Evolutionary conservation across 2,888 invertebrate species (phyloP).

Genomic region (Phlogophora meticulosa): DNA sequence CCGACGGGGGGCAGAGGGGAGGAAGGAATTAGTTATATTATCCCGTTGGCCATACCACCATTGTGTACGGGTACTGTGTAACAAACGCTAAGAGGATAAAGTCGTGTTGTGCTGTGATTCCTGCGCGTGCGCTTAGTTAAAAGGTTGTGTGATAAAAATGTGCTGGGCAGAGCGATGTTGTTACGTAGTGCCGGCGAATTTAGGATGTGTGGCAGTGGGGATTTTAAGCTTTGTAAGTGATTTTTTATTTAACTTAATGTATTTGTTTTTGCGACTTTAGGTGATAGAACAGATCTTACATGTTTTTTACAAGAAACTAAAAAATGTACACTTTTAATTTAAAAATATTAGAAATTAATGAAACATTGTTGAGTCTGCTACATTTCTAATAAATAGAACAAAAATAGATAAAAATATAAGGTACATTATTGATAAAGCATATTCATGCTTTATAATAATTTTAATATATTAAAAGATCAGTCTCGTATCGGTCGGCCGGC

Average conservation of each 20-base stretch:
- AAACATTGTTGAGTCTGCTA: no score
- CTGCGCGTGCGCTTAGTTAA: background rate
- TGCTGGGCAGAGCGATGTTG: conserved; percentile 61
- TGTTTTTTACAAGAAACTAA: no score
- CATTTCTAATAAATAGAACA: no score
- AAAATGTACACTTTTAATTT: no score
- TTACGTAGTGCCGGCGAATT: conserved; percentile 58
- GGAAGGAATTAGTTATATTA: conserved; percentile 27
- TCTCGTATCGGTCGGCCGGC: no score
- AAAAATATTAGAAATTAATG: no score
- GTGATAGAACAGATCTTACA: no score
- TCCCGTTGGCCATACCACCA: conserved; percentile 36
- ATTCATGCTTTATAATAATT: no score
- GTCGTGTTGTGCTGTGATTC: conserved; percentile 6
- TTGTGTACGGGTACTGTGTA: background rate
- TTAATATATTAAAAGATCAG: no score
- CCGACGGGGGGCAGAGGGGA: conserved; percentile 2
- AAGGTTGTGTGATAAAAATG: conserved; percentile 36
- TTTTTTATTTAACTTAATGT: background rate
- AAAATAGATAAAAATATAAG: no score
- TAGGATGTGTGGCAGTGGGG: conserved; percentile 62
- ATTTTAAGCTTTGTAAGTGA: conserved; percentile 64
- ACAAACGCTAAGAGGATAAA: conserved; percentile 2
- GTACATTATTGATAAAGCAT: no score
- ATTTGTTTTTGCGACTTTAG: no score